Conservation (phyloP, 2,113 vertebrate species). For the Sinocyclocheilus maitianheensis region DNA sequence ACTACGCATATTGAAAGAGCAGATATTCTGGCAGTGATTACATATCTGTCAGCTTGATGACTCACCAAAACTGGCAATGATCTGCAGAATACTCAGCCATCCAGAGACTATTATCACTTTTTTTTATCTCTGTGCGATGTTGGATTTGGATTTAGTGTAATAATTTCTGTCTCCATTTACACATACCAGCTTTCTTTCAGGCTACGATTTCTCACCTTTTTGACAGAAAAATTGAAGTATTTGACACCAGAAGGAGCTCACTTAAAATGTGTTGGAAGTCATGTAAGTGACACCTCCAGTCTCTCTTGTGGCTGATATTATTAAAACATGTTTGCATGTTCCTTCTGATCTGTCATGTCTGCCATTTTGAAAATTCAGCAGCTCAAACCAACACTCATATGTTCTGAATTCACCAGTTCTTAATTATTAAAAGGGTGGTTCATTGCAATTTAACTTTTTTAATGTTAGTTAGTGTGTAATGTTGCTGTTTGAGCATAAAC, state of each 20-base stretch:
- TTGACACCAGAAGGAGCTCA: neutral
- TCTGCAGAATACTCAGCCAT: conserved; percentile 3
- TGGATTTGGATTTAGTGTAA: conserved; percentile 14
- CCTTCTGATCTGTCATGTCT: neutral
- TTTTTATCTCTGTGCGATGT: conserved; percentile 1
- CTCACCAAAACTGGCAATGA: conserved; percentile 18
- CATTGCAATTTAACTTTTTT: too few relatives aligned
- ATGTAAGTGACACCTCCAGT: neutral
- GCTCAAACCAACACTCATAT: neutral
- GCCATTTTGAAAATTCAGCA: neutral
- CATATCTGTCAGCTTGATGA: neutral
- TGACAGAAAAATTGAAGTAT: neutral
- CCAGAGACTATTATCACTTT: neutral
- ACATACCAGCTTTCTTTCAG: conserved; percentile 1
- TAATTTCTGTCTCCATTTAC: neutral
- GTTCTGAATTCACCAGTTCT: neutral
- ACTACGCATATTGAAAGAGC: neutral
- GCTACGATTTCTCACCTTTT: neutral
- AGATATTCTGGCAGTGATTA: conserved; percentile 5
- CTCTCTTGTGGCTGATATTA: neutral
- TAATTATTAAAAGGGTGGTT: neutral
- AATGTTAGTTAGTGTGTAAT: too few relatives aligned
- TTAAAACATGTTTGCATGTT: neutral
- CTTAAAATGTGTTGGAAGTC: neutral
- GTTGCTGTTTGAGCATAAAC: too few relatives aligned